A percentile compares a stretch with the other conserved stretches of the same genome.
phyloP scores from a whole-genome alignment of 2,797 vertebrate genomes.

The Enteromius treurensis region DNA sequence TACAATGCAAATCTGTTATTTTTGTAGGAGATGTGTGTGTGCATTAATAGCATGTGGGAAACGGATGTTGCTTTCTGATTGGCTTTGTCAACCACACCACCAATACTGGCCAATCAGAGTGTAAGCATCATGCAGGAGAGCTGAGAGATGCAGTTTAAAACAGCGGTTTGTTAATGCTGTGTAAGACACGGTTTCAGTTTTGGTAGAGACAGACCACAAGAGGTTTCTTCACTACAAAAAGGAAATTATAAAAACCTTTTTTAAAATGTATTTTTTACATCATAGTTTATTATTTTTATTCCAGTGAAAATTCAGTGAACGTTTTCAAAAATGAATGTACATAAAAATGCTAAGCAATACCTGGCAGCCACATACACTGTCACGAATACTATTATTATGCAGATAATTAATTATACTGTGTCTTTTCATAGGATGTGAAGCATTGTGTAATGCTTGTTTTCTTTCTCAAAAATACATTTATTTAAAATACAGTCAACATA shows the following conservation, averaged over 20 bases:
- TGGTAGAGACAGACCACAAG: neutral
- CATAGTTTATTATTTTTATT: too few species aligned
- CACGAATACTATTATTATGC: neutral
- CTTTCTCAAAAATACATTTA: neutral
- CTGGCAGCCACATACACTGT: neutral
- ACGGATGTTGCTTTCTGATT: constrained; percentile 59
- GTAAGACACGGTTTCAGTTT: constrained; percentile 9
- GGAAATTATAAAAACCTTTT: neutral
- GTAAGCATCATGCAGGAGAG: constrained; percentile 27
- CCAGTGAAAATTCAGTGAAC: too few species aligned
- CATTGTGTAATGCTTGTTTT: neutral
- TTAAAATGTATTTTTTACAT: neutral
- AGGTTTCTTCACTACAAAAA: too few species aligned
- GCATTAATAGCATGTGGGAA: neutral
- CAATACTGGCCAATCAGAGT: constrained; percentile 59
- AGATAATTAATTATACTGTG: too few species aligned
- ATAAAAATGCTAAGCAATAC: neutral
- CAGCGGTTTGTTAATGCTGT: neutral
- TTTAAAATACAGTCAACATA: neutral
- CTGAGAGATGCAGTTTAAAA: constrained; percentile 32
- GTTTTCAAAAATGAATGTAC: neutral
- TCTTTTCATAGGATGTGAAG: neutral
- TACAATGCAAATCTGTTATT: neutral
- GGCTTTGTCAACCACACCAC: constrained; percentile 75
- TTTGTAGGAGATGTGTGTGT: neutral